A percentile compares a stretch with the other conserved stretches of the same genome.
Conservation (phyloP, 2,113 vertebrate genomes). For the Pogona vitticeps region DNA sequence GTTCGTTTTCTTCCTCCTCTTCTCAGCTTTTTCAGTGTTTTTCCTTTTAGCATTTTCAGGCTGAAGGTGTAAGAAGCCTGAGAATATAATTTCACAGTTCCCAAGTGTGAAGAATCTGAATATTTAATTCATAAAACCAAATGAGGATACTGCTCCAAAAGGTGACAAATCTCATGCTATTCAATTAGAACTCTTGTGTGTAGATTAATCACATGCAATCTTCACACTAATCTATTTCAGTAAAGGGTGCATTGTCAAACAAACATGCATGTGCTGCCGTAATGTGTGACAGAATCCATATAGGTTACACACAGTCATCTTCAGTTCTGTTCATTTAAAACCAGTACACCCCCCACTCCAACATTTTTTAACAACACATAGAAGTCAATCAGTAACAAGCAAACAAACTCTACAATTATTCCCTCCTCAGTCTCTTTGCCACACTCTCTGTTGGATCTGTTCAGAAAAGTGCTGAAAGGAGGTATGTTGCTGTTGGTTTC, state of each 20-base stretch:
- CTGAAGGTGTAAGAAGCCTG: not conserved
- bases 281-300: not conserved
- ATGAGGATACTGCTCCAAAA: not conserved
- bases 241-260: no score
- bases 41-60: not conserved
- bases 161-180: not conserved
- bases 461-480: no score
- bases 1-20: no score
- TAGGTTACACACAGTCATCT: not conserved
- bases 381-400: not conserved
- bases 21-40: not conserved
- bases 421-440: not conserved
- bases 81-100: constrained; percentile 8
- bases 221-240: not conserved
- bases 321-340: not conserved
- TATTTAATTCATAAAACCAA: not conserved
- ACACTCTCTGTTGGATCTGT: not conserved
- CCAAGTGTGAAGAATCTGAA: not conserved
- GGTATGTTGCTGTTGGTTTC: not conserved
- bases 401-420: no score
- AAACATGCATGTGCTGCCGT: not conserved
- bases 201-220: not conserved
- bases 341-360: not conserved
- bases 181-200: not conserved
- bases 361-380: not conserved